Evolutionary conservation across 2,113 vertebrate genomes (phyloP), one percentile per base, ranked within the genome.

Genomic region (Sterrhoptilus dennistouni): DNA sequence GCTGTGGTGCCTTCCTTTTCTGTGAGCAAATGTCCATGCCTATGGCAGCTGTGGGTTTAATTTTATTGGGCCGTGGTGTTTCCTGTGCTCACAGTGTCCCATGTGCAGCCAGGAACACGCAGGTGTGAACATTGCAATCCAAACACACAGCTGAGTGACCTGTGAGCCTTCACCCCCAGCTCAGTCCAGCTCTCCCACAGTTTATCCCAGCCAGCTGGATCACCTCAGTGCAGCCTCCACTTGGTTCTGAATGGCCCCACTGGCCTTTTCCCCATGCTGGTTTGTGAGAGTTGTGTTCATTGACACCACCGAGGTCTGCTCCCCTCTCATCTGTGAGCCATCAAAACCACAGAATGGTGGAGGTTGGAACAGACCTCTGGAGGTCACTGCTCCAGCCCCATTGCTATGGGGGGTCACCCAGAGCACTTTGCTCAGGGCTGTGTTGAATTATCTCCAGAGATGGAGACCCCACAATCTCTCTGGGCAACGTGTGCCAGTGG

Each of bases 341-440:
- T 6, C 2, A 0, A 63, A 64, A 64, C 35, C 54, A 44, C 38
- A 50, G 61, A 25, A 47, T 0, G 0, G 7, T n/a, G 56, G 29
- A 40, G 33, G 12, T 1, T 57, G 44, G 35, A 57, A 53, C 21
- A 80, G 38, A 28, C 9, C n/a, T 83, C 45, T 59, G 63, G 42
- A 49, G 12, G 28, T 35, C 45, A 11, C 27, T 49, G 70, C 5
- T 52, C 42, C 65, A 57, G 44, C 4, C 27, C n/a, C 27, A 22
- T 11, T 57, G 42, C 25, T 21, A 3, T 11, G 50, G 38, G 22
- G 16, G 16, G 31, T 53, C 21, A n/a, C n/a, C 23, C 12, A 66
- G 47, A 40, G 29, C 20, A 42, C 20, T 6, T n/a, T 69, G n/a
- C 12, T 47, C 28, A 40, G 64, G 44, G 42, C 53, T 59, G 19